These are phyloP conservation scores for Centrocercus urophasianus DNA, from an alignment of 2,113 vertebrate species.

Conservation along the genomic window DNA sequence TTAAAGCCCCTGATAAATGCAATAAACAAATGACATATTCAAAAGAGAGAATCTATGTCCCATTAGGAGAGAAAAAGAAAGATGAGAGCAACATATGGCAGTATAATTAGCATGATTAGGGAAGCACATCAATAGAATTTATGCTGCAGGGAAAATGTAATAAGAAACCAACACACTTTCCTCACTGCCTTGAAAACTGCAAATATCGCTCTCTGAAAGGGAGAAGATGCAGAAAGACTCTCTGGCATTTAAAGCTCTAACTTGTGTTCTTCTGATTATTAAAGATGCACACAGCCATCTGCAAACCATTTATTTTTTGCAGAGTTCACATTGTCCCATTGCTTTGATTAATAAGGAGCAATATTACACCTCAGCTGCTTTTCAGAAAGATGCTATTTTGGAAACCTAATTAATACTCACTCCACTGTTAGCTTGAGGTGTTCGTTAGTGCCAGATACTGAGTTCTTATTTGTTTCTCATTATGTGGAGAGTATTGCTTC, in stretches of 20 bases:
- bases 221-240: conserved; percentile 47
- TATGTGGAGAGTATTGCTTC: conserved; percentile 53
- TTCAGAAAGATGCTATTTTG: conserved; percentile 66
- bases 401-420: conserved; percentile 64
- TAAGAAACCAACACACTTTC: conserved; percentile 69
- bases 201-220: conserved; percentile 61
- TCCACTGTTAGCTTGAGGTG: conserved; percentile 58
- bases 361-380: conserved; percentile 67
- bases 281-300: conserved; percentile 67
- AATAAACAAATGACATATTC: conserved; percentile 74
- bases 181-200: conserved; percentile 61
- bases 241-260: conserved; percentile 73
- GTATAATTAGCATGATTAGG: conserved; percentile 73
- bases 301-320: conserved; percentile 62
- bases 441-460: conserved; percentile 58
- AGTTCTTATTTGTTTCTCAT: conserved; percentile 62
- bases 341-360: conserved; percentile 61
- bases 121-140: conserved; percentile 66
- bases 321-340: conserved; percentile 60
- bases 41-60: conserved; percentile 67
- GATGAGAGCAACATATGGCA: conserved; percentile 76
- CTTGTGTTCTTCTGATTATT: conserved; percentile 70
- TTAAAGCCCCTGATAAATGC: conserved; percentile 72
- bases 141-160: conserved; percentile 70
- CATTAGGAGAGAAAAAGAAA: conserved; percentile 72